Conservation (phyloP, 92 coral and sea anemone genomes). For the Ricordea florida region DNA sequence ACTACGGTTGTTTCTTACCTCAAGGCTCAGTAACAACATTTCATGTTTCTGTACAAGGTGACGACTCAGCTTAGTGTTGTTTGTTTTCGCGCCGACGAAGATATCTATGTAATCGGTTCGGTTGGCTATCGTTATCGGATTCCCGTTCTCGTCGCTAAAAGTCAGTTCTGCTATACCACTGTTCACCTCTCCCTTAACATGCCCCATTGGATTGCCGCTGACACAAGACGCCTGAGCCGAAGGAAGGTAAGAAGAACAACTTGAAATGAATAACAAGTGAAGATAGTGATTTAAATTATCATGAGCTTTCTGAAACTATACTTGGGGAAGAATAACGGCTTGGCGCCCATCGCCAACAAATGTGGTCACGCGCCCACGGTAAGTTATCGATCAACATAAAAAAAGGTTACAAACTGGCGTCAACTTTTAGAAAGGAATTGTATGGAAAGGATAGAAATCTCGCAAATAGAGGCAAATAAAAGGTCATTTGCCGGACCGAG, state of each 20-base stretch:
- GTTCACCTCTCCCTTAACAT: conserved; percentile 36
- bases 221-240: neutral
- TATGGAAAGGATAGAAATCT: no score
- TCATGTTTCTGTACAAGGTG: neutral
- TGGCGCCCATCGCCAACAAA: no score
- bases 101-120: conserved; percentile 17
- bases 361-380: no score
- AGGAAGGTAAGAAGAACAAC: neutral
- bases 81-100: neutral
- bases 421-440: no score
- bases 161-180: neutral
- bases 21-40: neutral
- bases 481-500: no score
- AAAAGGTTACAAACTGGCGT: no score
- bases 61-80: neutral
- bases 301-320: neutral
- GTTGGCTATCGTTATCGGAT: conserved; percentile 9
- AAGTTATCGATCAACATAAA: no score
- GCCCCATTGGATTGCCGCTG: conserved; percentile 21
- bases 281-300: neutral
- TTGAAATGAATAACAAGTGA: neutral
- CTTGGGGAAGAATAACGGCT: no score
- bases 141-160: conserved; percentile 9
- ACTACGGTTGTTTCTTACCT: conserved; percentile 57
- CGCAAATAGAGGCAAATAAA: no score